Evolutionary conservation across 2,113 vertebrate genomes (phyloP).

Genomic region (Coreoperca whiteheadi): DNA sequence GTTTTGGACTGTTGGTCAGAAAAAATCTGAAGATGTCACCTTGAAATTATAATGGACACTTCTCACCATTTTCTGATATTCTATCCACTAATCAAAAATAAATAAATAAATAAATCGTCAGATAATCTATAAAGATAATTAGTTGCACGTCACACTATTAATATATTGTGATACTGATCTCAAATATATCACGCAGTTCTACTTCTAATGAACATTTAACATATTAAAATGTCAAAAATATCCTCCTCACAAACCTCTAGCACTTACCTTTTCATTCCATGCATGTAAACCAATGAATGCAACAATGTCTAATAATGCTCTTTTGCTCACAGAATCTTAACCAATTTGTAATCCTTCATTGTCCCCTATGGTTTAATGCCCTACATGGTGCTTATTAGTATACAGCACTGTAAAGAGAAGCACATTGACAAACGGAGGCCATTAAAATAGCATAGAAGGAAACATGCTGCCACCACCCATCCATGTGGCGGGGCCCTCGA

Average conservation of each 20-base stretch:
- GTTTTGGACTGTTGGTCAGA: background rate
- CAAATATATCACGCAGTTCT: background rate
- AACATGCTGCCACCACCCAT: constrained; percentile 52
- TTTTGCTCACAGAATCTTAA: background rate
- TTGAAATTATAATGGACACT: too few relatives aligned
- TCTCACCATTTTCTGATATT: background rate
- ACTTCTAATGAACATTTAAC: background rate
- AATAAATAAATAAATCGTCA: too few relatives aligned
- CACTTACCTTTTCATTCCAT: background rate
- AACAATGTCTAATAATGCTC: background rate
- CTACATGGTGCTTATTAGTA: background rate
- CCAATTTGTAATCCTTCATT: background rate
- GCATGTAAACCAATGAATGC: constrained; percentile 1
- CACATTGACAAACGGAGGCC: background rate
- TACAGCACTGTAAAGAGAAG: background rate
- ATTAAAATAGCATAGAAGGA: constrained; percentile 23
- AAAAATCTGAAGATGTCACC: too few relatives aligned
- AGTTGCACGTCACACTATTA: background rate
- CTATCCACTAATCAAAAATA: too few relatives aligned
- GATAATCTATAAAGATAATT: too few relatives aligned
- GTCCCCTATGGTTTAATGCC: background rate
- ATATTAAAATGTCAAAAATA: background rate
- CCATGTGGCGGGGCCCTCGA: constrained; percentile 58
- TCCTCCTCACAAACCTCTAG: background rate
- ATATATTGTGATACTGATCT: background rate